Base-by-base conservation (phyloP, 1,140 invertebrate species). In the Asbolus verrucosus region DNA sequence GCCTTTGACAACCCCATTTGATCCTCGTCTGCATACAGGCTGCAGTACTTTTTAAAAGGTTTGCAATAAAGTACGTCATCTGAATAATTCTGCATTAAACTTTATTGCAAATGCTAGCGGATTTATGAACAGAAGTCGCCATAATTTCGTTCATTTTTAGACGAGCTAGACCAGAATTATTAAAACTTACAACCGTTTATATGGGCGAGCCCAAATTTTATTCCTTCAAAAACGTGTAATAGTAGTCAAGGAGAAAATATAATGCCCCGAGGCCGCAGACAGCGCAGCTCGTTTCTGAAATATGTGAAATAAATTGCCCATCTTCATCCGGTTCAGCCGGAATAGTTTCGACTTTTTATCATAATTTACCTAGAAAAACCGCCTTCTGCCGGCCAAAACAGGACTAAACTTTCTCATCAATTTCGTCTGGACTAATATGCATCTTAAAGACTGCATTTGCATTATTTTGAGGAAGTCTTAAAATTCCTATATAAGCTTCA, bases 361-460 rank as follows among this genome's bases (percentile, higher is more conserved):
- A 21, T 11, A 54, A 54, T 54, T n/a, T n/a, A n/a, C n/a, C n/a
- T n/a, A n/a, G n/a, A n/a, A n/a, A n/a, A n/a, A n/a, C n/a, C n/a
- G n/a, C n/a, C n/a, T n/a, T n/a, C n/a, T n/a, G n/a, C n/a, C 21
- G 2, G 19, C 9, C 9, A n/a, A 54, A 54, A 54, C 46, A 46
- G 33, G 27, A 18, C 16, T 21, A n/a, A 30, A 36, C 16, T 27
- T n/a, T 8, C 59, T 30, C 24, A 33, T 61, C 21, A 15, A 13
- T 62, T 33, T 38, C 41, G 41, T 16, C 15, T 11, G 18, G 33
- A 31, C 63, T 66, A 66, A 66, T 66, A 66, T 66, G 63, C 63
- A 66, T 66, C 39, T 66, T 66, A 66, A 66, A 66, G 63, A 66
- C n/a, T 46, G 63, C 63, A 66, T 66, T 66, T 66, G 24, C 63